Base-by-base conservation (phyloP, 2,888 invertebrate genomes). In the Unio pictorum region DNA sequence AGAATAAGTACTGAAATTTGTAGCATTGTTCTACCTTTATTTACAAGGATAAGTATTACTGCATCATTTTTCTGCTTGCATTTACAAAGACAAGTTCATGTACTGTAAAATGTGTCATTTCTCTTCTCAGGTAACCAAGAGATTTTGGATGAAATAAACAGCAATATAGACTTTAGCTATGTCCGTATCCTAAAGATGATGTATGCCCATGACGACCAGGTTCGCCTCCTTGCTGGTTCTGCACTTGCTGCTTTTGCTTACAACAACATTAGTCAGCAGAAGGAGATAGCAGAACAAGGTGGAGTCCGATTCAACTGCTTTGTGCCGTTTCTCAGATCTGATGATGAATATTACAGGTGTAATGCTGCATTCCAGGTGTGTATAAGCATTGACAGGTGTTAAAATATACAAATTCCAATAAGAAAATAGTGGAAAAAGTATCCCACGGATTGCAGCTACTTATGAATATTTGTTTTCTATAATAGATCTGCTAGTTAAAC, bases 211-310 rank as follows among this genome's bases (percentile, higher is more conserved):
- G 81, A 87, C 15, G 78, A 81, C 5, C 78, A 77, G 58, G 87
- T 88, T 0, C 78, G 85, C 17, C 79, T 87, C 26, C 74, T 84
- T 55, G 88, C 89, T 6, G 88, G 89, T 0, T 81, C 85, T 0
- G 87, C 89, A 0, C 77, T 90, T 64, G 88, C 89, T 0, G 80
- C 87, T 28, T 90, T 89, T 71, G 88, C 89, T 8, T 90, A 88
- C 80, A 90, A 90, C 78, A 89, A 84, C 72, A 78, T 86, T 18
- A 76, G 72, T 11, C 86, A 88, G 69, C 89, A 89, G 81, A 83
- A 84, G 67, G 85, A 86, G 69, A 88, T 90, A 11, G 86, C 86
- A 0, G 85, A 84, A 55, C 85, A 88, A 75, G 89, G 88, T 1
- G 89, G 89, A 5, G 86, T 90, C 26, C 68, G 86, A 7, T 89